Conservation (phyloP, 2,888 invertebrate species). For the Conistra vaccinii region DNA sequence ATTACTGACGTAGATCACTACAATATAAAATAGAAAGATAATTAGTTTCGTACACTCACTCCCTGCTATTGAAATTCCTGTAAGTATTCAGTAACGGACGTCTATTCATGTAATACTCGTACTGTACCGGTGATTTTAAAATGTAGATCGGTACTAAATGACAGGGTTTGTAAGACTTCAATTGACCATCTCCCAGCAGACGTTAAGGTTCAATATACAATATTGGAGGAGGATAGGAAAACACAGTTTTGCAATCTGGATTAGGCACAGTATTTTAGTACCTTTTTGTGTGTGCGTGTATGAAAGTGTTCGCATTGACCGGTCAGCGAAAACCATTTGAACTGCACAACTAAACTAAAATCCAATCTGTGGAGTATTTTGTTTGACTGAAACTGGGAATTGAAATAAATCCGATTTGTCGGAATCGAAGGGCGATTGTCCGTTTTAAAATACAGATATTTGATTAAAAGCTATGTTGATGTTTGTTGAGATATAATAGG, state of each 20-base stretch:
- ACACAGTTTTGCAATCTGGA: background rate
- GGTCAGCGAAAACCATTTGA: background rate
- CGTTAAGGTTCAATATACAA: conserved; percentile 6
- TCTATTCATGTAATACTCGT: too few relatives aligned
- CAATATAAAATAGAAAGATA: background rate
- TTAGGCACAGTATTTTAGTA: background rate
- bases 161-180: background rate
- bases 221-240: too few relatives aligned
- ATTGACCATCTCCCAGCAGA: background rate
- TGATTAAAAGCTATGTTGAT: background rate
- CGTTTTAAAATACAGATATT: conserved; percentile 1
- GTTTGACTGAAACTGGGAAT: background rate
- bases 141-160: background rate
- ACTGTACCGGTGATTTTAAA: too few relatives aligned
- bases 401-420: conserved; percentile 11
- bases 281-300: background rate
- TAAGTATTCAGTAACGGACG: background rate
- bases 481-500: background rate
- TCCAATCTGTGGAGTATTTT: background rate
- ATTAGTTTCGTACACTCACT: background rate
- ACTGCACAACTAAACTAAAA: background rate
- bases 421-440: background rate
- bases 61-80: background rate
- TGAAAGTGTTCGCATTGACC: background rate
- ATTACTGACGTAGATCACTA: background rate